phyloP scores from a whole-genome alignment of 2,888 invertebrate species.

The Tetropium fuscum region DNA sequence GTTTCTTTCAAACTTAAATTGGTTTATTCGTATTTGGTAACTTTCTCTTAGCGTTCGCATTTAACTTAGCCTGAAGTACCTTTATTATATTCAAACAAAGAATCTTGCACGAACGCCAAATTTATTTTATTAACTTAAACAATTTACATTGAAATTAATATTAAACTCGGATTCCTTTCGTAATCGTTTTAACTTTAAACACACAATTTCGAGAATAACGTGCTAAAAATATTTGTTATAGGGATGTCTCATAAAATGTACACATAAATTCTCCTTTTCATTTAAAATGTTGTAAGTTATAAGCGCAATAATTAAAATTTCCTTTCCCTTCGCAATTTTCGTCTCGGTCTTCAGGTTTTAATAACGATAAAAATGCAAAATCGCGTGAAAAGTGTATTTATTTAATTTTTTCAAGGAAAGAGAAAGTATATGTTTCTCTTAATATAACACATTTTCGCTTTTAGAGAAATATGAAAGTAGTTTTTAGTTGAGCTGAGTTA shows the following conservation, averaged over 20 bases:
- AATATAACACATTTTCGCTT: too few species aligned
- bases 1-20: conserved; percentile 64
- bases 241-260: conserved; percentile 2
- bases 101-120: conserved; percentile 33
- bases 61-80: conserved; percentile 41
- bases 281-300: conserved; percentile 32
- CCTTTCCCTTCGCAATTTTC: conserved; percentile 32
- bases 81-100: conserved; percentile 37
- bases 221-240: conserved; percentile 5
- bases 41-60: conserved; percentile 46
- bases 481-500: too few species aligned
- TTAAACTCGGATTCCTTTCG: conserved; percentile 24
- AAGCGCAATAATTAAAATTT: conserved; percentile 37
- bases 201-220: not conserved
- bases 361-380: conserved; percentile 39
- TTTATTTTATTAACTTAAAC: conserved; percentile 30
- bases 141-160: conserved; percentile 39
- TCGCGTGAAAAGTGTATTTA: conserved; percentile 35
- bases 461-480: too few species aligned
- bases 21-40: conserved; percentile 62
- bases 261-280: conserved; percentile 2
- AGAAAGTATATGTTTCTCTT: conserved; percentile 31
- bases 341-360: conserved; percentile 38
- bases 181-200: conserved; percentile 5
- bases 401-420: conserved; percentile 27